Evolutionary conservation across 2,797 vertebrate species (phyloP), one percentile per base, ranked within the genome.

Genomic region (Ara ararauna): DNA sequence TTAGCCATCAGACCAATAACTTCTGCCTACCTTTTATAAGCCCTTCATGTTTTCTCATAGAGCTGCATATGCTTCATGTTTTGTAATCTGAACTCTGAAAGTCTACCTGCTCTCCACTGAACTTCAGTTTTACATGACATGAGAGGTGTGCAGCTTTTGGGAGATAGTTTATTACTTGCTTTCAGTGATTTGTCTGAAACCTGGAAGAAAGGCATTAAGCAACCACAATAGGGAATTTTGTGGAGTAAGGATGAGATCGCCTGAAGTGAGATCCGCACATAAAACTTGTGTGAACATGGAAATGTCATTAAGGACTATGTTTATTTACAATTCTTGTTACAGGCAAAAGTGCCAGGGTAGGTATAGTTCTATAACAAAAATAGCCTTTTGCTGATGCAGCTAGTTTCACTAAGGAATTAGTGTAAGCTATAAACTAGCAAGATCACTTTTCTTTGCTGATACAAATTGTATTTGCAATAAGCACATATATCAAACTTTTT

Each of bases 401-500:
- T 88, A 67, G 42, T 93, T 94, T 93, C 53, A 26, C 74, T 83
- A 20, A 66, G 87, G 77, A 93, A 77, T 84, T 84, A 65, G 44
- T 67, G 16, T 65, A 72, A 94, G 77, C 80, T 79, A 9, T 95
- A 89, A 94, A 91, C 51, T 44, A 71, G 17, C 19, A 89, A 77
- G 73, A 87, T 79, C 48, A 34, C 73, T 92, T 82, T 38, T 85
- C 65, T 79, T 80, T 90, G 88, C 86, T 90, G 88, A 67, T 91
- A 47, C 47, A 85, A 77, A 77, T 64, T 81, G 1, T 75, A 71
- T 95, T 82, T 90, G 42, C 61, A 71, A 3, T 45, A 60, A 81
- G 38, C 27, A 65, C 4, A 1, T 82, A 58, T 42, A 78, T 56
- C 53, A 85, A 40, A 83, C 24, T 47, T 90, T 32, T 18, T 50